Evolutionary conservation across 2,888 invertebrate genomes (phyloP).

Genomic region (Gisinianus flammeolus): DNA sequence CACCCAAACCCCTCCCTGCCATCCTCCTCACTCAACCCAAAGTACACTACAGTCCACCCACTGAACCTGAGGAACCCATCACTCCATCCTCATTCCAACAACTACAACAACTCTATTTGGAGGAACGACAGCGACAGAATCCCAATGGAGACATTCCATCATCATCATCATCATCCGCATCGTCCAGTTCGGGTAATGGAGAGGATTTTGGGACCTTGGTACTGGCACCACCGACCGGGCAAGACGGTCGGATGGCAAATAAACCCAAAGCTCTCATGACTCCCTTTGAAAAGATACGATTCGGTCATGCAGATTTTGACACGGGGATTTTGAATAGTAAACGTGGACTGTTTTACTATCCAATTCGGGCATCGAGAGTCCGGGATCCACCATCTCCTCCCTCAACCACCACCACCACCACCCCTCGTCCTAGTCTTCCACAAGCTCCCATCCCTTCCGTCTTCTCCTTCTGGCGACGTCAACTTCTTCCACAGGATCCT

Average conservation of each 20-base stretch:
- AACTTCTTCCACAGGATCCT: conserved; percentile 33
- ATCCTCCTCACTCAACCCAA: not conserved
- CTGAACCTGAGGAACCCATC: conserved; percentile 65
- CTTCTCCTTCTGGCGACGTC: conserved; percentile 40
- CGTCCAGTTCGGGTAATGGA: not conserved
- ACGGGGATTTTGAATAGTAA: not conserved
- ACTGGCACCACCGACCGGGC: conserved; percentile 55
- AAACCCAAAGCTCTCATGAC: conserved; percentile 58
- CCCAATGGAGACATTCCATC: not conserved
- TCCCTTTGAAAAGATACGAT: conserved; percentile 59
- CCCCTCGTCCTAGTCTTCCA: conserved; percentile 26
- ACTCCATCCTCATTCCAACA: conserved; percentile 31
- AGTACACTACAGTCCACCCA: conserved; percentile 49
- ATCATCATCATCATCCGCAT: not conserved
- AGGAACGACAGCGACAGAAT: not conserved
- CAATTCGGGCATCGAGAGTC: conserved; percentile 30
- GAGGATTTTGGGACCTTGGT: conserved; percentile 56
- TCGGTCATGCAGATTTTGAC: conserved; percentile 55
- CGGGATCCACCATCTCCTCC: conserved; percentile 14
- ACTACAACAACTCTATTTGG: conserved; percentile 3
- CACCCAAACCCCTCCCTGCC: conserved; percentile 56
- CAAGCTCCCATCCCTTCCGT: conserved; percentile 32
- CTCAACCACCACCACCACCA: not conserved
- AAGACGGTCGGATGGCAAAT: conserved; percentile 57
- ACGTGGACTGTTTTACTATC: conserved; percentile 38